These are phyloP conservation scores for Anguilla megastoma DNA, from an alignment of 2,797 vertebrate species.

Conservation along the genomic window DNA sequence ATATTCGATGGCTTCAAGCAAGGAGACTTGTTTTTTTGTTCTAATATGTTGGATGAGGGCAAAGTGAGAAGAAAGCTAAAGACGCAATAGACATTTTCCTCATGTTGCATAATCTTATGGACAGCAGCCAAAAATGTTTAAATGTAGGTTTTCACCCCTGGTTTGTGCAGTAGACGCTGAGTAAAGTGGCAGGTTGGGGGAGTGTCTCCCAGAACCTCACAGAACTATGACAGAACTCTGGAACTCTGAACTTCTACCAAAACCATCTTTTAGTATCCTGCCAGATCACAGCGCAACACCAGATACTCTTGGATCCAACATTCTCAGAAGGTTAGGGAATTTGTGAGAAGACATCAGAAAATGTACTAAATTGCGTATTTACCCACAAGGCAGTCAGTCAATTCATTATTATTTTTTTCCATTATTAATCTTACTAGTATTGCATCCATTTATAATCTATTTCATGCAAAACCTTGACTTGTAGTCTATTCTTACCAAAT, in stretches of 20 bases:
- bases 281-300: neutral
- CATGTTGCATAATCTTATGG: neutral
- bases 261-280: constrained; percentile 6
- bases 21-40: neutral
- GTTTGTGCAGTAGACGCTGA: neutral
- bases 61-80: neutral
- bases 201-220: neutral
- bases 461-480: neutral
- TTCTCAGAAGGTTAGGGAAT: neutral
- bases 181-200: neutral
- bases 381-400: neutral
- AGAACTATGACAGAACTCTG: constrained; percentile 26
- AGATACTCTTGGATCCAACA: neutral
- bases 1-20: neutral
- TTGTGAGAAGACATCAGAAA: neutral
- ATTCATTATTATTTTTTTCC: neutral
- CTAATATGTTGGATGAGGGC: neutral
- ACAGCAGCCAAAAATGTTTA: neutral
- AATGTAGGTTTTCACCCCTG: neutral
- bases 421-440: neutral
- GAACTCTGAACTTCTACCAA: neutral
- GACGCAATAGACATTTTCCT: neutral
- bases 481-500: neutral
- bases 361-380: too few species aligned
- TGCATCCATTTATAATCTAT: neutral